phyloP scores from a whole-genome alignment of 2,113 vertebrate genomes.

The Herpetotheres cachinnans region DNA sequence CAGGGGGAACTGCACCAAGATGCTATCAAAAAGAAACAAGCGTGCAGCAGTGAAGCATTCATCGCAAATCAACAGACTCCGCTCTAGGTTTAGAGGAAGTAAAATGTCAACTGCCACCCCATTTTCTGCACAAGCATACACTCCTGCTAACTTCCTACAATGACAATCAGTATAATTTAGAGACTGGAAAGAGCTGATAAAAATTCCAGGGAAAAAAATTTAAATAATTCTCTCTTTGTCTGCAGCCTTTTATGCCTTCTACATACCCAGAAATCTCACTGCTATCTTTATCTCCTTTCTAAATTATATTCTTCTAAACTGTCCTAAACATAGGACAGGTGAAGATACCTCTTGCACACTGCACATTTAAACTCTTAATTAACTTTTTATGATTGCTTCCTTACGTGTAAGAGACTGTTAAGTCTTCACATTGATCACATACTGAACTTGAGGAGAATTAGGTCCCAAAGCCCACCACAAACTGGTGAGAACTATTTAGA shows the following conservation, averaged over 20 bases:
- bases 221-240: neutral
- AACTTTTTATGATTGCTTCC: neutral
- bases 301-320: neutral
- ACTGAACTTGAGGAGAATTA: neutral
- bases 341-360: neutral
- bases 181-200: neutral
- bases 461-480: neutral
- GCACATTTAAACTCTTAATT: neutral
- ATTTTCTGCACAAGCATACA: neutral
- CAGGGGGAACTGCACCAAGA: conserved; percentile 79
- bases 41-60: neutral
- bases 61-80: neutral
- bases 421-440: neutral
- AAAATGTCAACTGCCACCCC: neutral
- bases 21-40: conserved; percentile 76
- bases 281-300: neutral
- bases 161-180: neutral
- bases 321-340: neutral
- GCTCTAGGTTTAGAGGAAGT: neutral
- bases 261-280: neutral
- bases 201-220: neutral
- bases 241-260: neutral
- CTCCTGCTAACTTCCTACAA: neutral
- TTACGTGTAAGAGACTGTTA: neutral
- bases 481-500: neutral